These are phyloP conservation scores for Bryconaethiops microstoma DNA, from an alignment of 2,797 vertebrate species.

Conservation along the genomic window DNA sequence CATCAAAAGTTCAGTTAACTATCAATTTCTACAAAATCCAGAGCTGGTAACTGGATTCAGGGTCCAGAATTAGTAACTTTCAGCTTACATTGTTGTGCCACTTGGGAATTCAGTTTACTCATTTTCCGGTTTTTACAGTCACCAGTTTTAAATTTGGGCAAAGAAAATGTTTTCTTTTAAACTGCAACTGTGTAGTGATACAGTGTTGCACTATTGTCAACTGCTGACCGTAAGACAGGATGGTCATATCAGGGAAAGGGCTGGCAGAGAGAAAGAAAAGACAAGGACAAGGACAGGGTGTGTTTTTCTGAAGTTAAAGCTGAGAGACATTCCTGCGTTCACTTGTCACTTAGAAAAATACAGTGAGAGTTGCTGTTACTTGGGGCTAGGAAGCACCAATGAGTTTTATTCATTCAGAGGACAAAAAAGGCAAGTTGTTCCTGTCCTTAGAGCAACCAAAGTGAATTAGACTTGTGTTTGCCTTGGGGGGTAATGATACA, in stretches of 20 bases:
- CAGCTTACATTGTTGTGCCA: too few species aligned
- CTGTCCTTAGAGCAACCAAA: not conserved
- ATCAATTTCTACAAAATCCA: too few species aligned
- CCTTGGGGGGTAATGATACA: not conserved
- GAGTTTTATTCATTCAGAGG: not conserved
- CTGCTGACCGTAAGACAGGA: not conserved
- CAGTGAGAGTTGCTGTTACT: not conserved
- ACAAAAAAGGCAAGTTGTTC: not conserved
- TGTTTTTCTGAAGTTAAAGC: not conserved
- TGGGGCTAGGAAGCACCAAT: not conserved
- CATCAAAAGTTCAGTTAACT: too few species aligned
- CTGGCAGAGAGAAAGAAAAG: not conserved
- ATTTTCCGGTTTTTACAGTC: too few species aligned
- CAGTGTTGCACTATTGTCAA: too few species aligned
- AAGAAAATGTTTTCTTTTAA: too few species aligned
- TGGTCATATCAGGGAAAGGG: not conserved
- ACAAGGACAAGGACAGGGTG: not conserved
- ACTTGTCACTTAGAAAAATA: not conserved
- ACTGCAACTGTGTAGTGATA: too few species aligned
- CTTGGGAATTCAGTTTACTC: too few species aligned
- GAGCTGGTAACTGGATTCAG: too few species aligned
- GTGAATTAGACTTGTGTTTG: conserved; percentile 56
- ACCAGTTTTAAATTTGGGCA: too few species aligned
- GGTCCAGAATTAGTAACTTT: too few species aligned
- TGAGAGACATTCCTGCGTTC: not conserved